Base-by-base conservation (phyloP, 2,888 invertebrate genomes). In the Hedychridium roseum region DNA sequence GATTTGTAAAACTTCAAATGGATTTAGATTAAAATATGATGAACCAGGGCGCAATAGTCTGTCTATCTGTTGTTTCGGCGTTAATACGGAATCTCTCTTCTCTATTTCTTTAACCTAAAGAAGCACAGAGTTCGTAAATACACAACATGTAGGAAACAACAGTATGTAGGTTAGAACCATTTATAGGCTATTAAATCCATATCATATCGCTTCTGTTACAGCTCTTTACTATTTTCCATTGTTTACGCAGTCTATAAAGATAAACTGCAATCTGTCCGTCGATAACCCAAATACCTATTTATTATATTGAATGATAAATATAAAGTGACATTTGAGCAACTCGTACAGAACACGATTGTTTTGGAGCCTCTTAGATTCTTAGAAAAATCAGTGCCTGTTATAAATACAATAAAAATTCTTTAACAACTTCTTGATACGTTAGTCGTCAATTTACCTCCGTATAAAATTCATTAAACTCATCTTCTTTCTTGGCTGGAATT, bases 1-100 rank as follows among this genome's bases (percentile, higher is more conserved):
- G 39, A 94, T 86, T 82, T 94, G 93, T 43, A 95, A 82, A 2
- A 92, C 94, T 82, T 94, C 93, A 78, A 90, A 94, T 1, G 98
- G 98, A 81, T 99, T 99, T 60, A 99, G 85, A 83, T 99, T 99
- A 80, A 98, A 94, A 82, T 99, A 99, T 7, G 98, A 97, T 1
- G 97, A 94, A 17, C 99, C 99, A 50, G 98, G 96, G 66, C 98
- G 85, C 46, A 97, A 85, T 51, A 99, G 84, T 68, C 99, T 86
- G 60, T 97, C 96, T 66, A 99, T 94, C 84, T 99, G 99, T 82
- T 97, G 97, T 78, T 90, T 90, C 16, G 97, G 92, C 30, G 98
- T 99, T 73, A 99, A 82, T 37, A 95, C 94, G 3, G 98, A 92
- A 82, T 99, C 99, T 66, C 95, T 85, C 81, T 96, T 93, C 82